Evolutionary conservation across 1,140 invertebrate genomes (phyloP), one percentile per base, ranked within the genome.

Genomic region (Leptopilina boulardi): DNA sequence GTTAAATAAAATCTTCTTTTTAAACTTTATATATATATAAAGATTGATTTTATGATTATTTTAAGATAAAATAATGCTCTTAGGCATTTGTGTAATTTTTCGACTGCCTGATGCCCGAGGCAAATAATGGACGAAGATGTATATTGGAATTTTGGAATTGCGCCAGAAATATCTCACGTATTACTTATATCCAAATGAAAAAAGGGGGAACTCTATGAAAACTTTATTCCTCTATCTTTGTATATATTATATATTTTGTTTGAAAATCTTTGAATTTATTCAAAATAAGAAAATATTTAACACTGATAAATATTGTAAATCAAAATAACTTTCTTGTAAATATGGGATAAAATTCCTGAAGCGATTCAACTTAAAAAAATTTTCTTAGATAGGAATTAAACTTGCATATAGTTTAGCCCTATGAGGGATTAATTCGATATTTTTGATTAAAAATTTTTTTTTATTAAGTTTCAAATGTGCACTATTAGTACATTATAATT

Each of bases 131-230:
- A 56, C 51, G 18, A 56, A 59, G 56, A 38, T 38, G 19, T 26
- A 59, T 54, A 5, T 0, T 3, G 10, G n/a, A n/a, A 54, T 54
- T 54, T 26, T 59, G 56, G 21, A 21, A 13, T 26, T 26, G 56
- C 11, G 21, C 56, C 56, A 59, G 23, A 26, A 59, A 59, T 26
- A 2, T 26, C 23, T 59, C 21, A 26, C 19, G 23, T 59, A 30
- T 59, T 59, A 59, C 56, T 59, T 59, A 59, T 23, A 13, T 59
- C 19, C 2, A 21, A 59, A 59, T 59, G 23, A 59, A 59, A 59
- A 59, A n/a, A n/a, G n/a, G 56, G 21, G 56, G 10, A 26, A 21
- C 23, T 26, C 4, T 51, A 4, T 2, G 23, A 21, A 30, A 59
- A 59, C 13, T 26, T 26, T 10, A 23, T 30, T 59, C 2, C 5